Evolutionary conservation across 2,113 vertebrate species (phyloP).

Genomic region (Accipiter virgatus): DNA sequence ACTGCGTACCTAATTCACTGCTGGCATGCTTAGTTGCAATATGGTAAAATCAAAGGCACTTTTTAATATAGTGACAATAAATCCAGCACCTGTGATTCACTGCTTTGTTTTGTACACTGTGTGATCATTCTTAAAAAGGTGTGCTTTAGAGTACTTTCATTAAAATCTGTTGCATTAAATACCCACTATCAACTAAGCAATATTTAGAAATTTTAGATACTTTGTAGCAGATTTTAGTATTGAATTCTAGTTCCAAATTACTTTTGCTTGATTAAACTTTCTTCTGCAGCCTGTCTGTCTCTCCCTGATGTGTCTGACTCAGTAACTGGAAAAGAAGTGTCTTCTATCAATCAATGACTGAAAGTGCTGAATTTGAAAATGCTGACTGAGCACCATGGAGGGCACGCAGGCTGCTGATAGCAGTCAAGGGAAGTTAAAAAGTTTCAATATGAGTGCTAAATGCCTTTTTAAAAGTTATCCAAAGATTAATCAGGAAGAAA

Average conservation of each 20-base stretch:
- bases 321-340: constrained; percentile 65
- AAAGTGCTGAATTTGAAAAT: constrained; percentile 61
- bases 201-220: not conserved
- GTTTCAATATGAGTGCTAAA: not conserved
- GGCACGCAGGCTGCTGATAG: constrained; percentile 6
- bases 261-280: constrained; percentile 30
- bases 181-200: not conserved
- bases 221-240: not conserved
- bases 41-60: not conserved
- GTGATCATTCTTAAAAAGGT: not conserved
- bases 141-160: not conserved
- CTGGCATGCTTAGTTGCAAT: not conserved
- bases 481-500: not conserved
- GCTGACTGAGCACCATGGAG: constrained; percentile 55
- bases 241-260: constrained; percentile 20
- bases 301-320: constrained; percentile 49
- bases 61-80: not conserved
- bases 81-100: not conserved
- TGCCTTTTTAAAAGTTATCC: not conserved
- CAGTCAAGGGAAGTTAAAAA: not conserved
- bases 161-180: not conserved
- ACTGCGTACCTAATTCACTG: not conserved
- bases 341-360: constrained; percentile 76
- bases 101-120: not conserved
- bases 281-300: constrained; percentile 58